Evolutionary conservation across 1,140 invertebrate species (phyloP).

Genomic region (Arctopsyche grandis): DNA sequence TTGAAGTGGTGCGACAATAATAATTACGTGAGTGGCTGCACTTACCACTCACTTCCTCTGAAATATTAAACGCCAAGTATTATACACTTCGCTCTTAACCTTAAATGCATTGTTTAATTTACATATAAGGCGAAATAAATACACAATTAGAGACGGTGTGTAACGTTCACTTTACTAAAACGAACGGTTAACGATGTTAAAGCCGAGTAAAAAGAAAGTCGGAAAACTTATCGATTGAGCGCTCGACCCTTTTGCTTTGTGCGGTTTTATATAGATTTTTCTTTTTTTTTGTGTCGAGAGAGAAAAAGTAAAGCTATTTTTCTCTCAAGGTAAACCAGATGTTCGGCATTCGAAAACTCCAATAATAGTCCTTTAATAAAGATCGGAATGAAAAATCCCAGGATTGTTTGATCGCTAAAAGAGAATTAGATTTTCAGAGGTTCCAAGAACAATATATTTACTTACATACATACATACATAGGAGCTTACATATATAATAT

Average conservation of each 20-base stretch:
- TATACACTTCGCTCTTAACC: neutral
- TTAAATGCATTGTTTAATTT: constrained; percentile 1
- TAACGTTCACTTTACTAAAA: neutral
- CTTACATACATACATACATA: neutral
- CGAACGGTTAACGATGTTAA: no score
- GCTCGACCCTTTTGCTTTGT: no score
- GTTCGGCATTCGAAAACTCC: constrained; percentile 1
- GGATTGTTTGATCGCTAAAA: constrained; percentile 6
- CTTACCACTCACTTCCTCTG: neutral
- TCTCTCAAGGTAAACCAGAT: constrained; percentile 9
- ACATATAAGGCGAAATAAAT: neutral
- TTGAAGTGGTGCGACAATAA: no score
- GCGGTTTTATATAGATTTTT: no score
- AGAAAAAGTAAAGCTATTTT: neutral
- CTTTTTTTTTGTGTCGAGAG: no score
- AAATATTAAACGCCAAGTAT: neutral
- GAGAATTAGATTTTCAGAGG: neutral
- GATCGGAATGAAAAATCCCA: neutral
- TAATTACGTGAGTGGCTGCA: no score
- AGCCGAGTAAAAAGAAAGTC: no score
- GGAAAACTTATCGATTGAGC: no score
- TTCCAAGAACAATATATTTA: neutral
- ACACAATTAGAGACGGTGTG: neutral
- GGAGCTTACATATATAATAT: neutral
- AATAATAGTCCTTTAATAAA: constrained; percentile 24